Conservation (phyloP, 92 coral and sea anemone species). For the Palythoa caribaeorum region DNA sequence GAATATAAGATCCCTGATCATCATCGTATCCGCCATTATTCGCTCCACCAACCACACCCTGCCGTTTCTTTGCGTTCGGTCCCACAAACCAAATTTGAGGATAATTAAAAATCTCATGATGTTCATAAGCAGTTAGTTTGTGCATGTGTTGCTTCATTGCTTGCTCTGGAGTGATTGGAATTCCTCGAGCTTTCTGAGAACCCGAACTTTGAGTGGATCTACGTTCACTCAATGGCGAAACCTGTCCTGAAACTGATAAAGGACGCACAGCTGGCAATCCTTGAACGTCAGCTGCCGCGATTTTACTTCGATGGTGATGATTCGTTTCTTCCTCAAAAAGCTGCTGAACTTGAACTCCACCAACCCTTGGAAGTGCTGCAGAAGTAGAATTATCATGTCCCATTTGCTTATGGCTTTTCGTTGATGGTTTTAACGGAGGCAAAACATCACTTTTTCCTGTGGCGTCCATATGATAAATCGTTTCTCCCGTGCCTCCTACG, state of each 20-base stretch:
- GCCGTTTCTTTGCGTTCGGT: conserved; percentile 97
- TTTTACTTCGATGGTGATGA: conserved; percentile 85
- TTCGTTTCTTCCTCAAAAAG: conserved; percentile 99
- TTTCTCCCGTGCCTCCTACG: conserved; percentile 83
- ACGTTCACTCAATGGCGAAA: conserved; percentile 83
- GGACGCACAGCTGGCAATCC: conserved; percentile 92
- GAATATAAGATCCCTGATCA: conserved; percentile 98
- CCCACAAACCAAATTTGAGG: conserved; percentile 98
- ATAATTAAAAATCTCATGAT: conserved; percentile 96
- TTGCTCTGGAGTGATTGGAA: conserved; percentile 89
- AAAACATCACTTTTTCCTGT: conserved; percentile 90
- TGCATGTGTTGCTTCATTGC: conserved; percentile 98
- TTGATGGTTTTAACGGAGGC: conserved; percentile 96
- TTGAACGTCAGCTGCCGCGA: conserved; percentile 81
- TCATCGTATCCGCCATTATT: conserved; percentile 98
- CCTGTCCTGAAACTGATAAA: conserved; percentile 79
- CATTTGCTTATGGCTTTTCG: conserved; percentile 90
- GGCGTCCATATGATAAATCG: conserved; percentile 89
- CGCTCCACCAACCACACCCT: conserved; percentile 99
- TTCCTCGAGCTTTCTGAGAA: conserved; percentile 83
- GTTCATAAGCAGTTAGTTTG: conserved; percentile 95
- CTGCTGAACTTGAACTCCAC: conserved; percentile 99
- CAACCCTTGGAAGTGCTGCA: conserved; percentile 89
- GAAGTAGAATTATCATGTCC: conserved; percentile 77
- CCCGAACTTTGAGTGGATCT: conserved; percentile 82